Evolutionary conservation across 2,797 vertebrate species (phyloP), one percentile per base, ranked within the genome.

Genomic region (Graptemys geographica): DNA sequence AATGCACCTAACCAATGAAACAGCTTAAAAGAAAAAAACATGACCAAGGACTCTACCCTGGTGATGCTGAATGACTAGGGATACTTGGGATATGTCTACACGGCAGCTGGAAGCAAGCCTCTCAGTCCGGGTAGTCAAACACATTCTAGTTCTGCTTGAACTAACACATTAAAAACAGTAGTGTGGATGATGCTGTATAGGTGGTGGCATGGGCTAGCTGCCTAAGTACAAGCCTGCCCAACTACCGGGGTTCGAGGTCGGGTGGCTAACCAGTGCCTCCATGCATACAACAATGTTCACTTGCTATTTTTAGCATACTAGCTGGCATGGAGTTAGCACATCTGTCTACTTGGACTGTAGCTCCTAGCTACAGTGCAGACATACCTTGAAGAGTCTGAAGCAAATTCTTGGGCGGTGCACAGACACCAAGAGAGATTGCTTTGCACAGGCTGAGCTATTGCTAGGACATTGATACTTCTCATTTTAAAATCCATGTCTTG

Each of bases 351-450:
- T 37, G 9, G 33, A 19, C 65, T 37, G 33, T 57, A 6, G 7
- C 31, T 65, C 15, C n/a, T 37, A 37, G n/a, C n/a, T 69, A n/a
- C 65, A 69, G n/a, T 69, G 65, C 19, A 69, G n/a, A 69, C 65
- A 69, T 19, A 21, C 9, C 9, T 86, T 87, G 57, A 89, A 47
- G 79, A 83, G 91, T 94, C 87, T 95, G 88, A 96, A 96, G 92
- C 95, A 95, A 96, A 95, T 83, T 93, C 91, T 81, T 78, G 89
- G 88, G 91, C 93, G 78, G 56, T 95, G 95, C 53, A 96, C 11
- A 96, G 81, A 84, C 37, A 89, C 11, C 82, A 49, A 37, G 55
- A 88, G 91, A 94, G 44, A 92, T 49, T 87, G 81, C n/a, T 90
- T 87, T 94, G 93, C 88, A 95, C 57, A 95, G 91, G n/a, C 23